Percentiles rank a stretch among this genome's conserved stretches.
Conservation (phyloP, 2,113 vertebrate species). For the Centropus bengalensis region DNA sequence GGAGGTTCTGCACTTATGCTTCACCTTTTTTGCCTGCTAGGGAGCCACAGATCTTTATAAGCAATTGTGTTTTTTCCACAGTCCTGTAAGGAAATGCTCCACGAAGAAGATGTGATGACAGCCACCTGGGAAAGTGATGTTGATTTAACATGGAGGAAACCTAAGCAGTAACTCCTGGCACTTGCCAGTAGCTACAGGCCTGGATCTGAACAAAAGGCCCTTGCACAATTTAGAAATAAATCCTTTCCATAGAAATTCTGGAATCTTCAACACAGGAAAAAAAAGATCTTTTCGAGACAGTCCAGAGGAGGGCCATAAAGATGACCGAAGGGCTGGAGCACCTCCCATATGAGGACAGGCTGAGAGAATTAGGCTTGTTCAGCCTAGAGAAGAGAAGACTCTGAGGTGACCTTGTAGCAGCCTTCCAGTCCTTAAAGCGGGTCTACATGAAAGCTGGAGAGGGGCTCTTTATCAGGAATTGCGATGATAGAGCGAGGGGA, state of each 20-base stretch:
- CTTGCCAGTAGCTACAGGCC: background rate
- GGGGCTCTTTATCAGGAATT: no score
- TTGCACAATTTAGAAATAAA: background rate
- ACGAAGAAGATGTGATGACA: background rate
- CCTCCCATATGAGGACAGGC: no score
- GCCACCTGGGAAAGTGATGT: background rate
- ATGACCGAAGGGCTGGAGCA: no score
- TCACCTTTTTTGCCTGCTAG: background rate
- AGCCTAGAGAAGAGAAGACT: no score
- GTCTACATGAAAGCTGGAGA: no score
- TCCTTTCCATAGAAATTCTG: background rate
- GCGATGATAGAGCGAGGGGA: no score
- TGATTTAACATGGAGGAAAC: background rate
- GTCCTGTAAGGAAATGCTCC: background rate
- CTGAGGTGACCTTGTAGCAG: no score
- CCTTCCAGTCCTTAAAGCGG: no score
- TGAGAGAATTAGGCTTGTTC: no score
- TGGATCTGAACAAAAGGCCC: background rate
- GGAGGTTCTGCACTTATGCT: background rate
- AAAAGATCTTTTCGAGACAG: no score
- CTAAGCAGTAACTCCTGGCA: background rate
- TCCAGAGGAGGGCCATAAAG: no score
- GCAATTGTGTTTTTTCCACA: background rate
- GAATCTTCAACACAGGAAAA: no score
- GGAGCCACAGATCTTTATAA: background rate